Percentiles rank a stretch among this genome's conserved stretches.
These are phyloP conservation scores for Darevskia nairensis DNA, from an alignment of 2,797 vertebrate species.

Conservation along the genomic window DNA sequence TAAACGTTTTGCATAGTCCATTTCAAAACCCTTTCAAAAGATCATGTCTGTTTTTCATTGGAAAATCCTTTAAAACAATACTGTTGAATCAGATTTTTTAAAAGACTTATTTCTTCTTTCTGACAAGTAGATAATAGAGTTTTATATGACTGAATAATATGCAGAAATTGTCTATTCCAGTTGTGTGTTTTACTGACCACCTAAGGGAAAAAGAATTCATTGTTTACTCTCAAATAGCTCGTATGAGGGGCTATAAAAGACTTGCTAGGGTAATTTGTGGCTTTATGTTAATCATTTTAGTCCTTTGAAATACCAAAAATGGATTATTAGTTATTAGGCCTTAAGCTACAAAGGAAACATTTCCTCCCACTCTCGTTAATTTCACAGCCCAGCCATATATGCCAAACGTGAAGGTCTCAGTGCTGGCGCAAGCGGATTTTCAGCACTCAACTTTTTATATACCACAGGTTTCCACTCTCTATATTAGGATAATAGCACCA, in stretches of 20 bases:
- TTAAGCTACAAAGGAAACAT: background rate
- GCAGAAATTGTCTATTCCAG: background rate
- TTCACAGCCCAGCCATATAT: background rate
- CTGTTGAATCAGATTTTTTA: background rate
- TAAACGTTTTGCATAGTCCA: rapidly evolving
- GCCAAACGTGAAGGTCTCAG: background rate
- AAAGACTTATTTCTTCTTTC: background rate
- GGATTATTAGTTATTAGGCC: background rate
- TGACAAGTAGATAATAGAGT: background rate
- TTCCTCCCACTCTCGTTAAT: background rate
- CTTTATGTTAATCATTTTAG: background rate
- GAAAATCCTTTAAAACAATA: background rate
- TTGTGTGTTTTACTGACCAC: background rate
- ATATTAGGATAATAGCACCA: background rate
- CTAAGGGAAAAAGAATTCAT: background rate
- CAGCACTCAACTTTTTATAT: no score
- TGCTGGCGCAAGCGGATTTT: background rate
- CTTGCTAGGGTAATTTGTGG: background rate
- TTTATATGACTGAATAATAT: background rate
- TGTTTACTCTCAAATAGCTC: background rate
- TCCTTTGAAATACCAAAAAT: background rate
- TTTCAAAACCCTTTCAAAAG: background rate
- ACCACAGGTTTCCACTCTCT: background rate
- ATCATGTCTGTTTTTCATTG: background rate
- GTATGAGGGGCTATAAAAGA: background rate